A percentile compares a stretch with the other conserved stretches of the same genome.
These are phyloP conservation scores for Acronicta psi DNA, from an alignment of 2,888 invertebrate species.

Conservation along the genomic window DNA sequence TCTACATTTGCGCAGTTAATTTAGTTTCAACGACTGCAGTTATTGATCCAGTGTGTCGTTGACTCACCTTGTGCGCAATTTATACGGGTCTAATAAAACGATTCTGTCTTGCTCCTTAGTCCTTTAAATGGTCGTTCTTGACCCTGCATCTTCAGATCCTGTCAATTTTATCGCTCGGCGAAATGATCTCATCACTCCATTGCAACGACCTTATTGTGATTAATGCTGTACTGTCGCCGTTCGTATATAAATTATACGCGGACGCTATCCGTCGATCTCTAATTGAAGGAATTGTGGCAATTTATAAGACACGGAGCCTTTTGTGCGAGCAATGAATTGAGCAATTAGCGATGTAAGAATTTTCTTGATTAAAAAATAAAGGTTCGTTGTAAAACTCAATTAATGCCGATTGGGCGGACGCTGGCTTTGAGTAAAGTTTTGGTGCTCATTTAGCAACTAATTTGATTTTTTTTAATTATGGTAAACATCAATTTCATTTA, in stretches of 20 bases:
- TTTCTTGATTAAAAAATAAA: conserved; percentile 71
- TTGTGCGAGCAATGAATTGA: conserved; percentile 73
- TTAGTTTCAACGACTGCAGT: conserved; percentile 22
- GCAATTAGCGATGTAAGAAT: conserved; percentile 73
- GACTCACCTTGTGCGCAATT: conserved; percentile 46
- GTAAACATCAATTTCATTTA: conserved; percentile 19
- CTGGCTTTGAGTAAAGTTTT: conserved; percentile 14
- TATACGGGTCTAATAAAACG: conserved; percentile 42
- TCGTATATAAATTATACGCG: conserved; percentile 64
- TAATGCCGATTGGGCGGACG: conserved; percentile 43
- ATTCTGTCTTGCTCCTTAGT: conserved; percentile 42
- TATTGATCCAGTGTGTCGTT: conserved; percentile 42
- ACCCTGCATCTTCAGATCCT: conserved; percentile 47
- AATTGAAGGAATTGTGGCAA: conserved; percentile 83
- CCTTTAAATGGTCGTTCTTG: conserved; percentile 48
- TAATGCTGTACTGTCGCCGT: conserved; percentile 69
- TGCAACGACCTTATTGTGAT: conserved; percentile 73
- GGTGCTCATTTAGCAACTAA: conserved; percentile 4
- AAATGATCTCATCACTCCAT: conserved; percentile 74
- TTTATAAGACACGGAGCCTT: conserved; percentile 66
- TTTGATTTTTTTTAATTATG: conserved; percentile 24
- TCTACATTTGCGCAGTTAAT: background rate
- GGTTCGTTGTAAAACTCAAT: conserved; percentile 58
- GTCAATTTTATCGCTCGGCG: conserved; percentile 55
- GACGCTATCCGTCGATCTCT: conserved; percentile 79